phyloP scores from a whole-genome alignment of 2,797 vertebrate genomes.

The Sus cebifrons region DNA sequence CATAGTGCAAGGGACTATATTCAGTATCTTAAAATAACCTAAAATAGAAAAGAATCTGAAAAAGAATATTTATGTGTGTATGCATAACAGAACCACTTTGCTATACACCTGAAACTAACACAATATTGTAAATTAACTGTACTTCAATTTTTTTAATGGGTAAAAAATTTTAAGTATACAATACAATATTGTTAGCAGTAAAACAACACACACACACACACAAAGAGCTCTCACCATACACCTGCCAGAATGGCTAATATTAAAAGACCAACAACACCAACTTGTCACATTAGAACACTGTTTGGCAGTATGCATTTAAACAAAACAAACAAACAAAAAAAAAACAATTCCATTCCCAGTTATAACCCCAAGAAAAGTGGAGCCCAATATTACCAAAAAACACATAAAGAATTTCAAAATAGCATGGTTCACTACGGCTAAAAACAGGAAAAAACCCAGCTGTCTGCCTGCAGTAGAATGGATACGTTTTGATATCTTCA shows the following conservation, averaged over 20 bases:
- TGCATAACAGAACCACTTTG: too few species aligned
- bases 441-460: not conserved
- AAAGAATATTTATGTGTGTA: too few species aligned
- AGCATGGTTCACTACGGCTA: not conserved
- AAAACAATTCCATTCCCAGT: not conserved
- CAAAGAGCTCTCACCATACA: not conserved
- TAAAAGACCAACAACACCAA: not conserved
- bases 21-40: too few species aligned
- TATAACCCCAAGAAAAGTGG: not conserved
- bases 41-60: too few species aligned
- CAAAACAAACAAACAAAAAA: not conserved
- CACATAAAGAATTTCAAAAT: not conserved
- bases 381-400: not conserved
- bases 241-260: not conserved
- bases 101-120: too few species aligned
- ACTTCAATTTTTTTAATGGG: too few species aligned
- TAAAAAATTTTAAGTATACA: too few species aligned
- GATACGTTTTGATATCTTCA: not conserved
- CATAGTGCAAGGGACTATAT: too few species aligned
- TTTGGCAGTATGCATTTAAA: not conserved
- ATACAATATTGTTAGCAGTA: too few species aligned
- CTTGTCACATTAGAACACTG: not conserved
- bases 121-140: too few species aligned
- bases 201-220: not conserved
- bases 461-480: not conserved